Evolutionary conservation across 1,140 invertebrate genomes (phyloP), one percentile per base, ranked within the genome.

Genomic region (Apis laboriosa): DNA sequence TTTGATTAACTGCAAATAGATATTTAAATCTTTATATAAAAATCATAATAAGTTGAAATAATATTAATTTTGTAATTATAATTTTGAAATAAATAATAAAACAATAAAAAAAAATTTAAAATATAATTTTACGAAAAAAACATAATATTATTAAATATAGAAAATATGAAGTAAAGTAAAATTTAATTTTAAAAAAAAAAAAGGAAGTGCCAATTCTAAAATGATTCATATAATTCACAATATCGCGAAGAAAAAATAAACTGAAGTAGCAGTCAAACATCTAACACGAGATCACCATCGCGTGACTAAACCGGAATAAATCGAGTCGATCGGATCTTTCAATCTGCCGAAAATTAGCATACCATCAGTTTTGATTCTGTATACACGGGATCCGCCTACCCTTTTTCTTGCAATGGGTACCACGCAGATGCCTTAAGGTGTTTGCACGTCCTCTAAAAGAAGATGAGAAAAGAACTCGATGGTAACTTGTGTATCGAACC

Each of bases 391-490:
- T 79, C 61, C 24, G n/a, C 64, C 68, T 24, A 83, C 81, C 80
- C 61, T 86, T 53, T 60, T 51, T 13, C 55, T 63, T 28, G n/a
- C 64, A 34, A 34, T 51, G 28, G 55, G 21, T 24, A 51, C 56
- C 55, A 15, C 56, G 53, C 21, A n/a, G 64, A 58, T n/a, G 66
- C 56, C 55, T 53, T 34, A 49, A 79, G 60, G 34, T 63, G 49
- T 0, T 43, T 17, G 17, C 51, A 19, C 43, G 24, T n/a, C 28
- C 71, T 64, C 70, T 78, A 88, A 82, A 86, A 86, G 76, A 82
- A 66, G 77, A 88, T 80, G 79, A 84, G 79, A 80, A 7, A 7
- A 84, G 76, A 84, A 43, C 75, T 49, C 64, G 82, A 80, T 68
- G 68, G 83, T 84, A 79, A 34, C 55, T 86, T 58, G 72, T 61